These are phyloP conservation scores for Tetropium fuscum DNA, from an alignment of 2,888 invertebrate genomes.

Conservation along the genomic window DNA sequence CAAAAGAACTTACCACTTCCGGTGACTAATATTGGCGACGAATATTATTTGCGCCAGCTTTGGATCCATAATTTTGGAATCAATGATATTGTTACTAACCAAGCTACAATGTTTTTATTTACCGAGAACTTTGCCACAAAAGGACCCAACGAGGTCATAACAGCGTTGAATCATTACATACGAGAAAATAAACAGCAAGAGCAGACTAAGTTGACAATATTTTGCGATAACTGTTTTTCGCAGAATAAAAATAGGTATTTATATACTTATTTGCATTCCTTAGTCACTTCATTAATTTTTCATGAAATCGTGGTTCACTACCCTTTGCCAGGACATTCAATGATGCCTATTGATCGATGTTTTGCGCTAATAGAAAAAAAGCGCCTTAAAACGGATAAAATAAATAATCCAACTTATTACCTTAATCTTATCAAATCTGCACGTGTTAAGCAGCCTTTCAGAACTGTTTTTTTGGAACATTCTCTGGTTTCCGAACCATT, in stretches of 20 bases:
- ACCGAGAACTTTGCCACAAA: constrained; percentile 10
- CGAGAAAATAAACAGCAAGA: constrained; percentile 1
- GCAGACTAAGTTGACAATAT: constrained; percentile 7
- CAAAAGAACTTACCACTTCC: constrained; percentile 31
- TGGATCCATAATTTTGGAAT: constrained; percentile 32
- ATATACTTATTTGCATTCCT: constrained; percentile 20
- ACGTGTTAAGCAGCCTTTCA: neutral
- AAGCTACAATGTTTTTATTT: constrained; percentile 11
- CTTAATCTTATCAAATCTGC: neutral
- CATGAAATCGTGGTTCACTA: constrained; percentile 37
- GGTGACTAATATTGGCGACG: constrained; percentile 28
- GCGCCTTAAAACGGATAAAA: constrained; percentile 15
- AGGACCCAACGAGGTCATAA: constrained; percentile 27
- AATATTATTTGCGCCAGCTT: constrained; percentile 14
- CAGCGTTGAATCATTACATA: constrained; percentile 17
- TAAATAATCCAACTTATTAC: constrained; percentile 29
- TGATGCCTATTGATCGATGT: constrained; percentile 48
- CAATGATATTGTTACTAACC: constrained; percentile 7
- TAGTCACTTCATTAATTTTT: constrained; percentile 25
- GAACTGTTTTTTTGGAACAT: neutral
- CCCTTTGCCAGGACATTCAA: constrained; percentile 45
- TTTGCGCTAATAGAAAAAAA: constrained; percentile 42
- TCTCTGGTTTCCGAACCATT: neutral
- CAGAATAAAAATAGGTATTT: constrained; percentile 28
- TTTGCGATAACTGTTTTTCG: constrained; percentile 25